Base-by-base conservation (phyloP, 2,888 invertebrate genomes). In the Cephonodes hylas region DNA sequence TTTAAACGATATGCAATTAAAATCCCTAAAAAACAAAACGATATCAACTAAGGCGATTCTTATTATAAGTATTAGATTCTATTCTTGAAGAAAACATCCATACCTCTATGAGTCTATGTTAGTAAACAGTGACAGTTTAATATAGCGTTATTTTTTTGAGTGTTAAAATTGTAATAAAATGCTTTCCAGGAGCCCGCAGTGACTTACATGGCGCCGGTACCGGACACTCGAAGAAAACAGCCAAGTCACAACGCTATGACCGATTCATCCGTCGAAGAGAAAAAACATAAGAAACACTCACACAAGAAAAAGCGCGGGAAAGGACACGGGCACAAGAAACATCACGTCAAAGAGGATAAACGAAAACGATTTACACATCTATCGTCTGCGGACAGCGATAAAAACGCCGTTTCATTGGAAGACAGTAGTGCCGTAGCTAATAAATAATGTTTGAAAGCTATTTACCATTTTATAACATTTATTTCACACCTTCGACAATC, bases 131-230 rank as follows among this genome's bases (percentile, higher is more conserved):
- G 6, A 42, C 2, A 7, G 22, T 1, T 20, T 22, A 10, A 45
- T 22, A 45, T 22, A 22, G 45, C 45, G 23, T 8, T 22, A 45
- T 4, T 3, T 22, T 3, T n/a, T n/a, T n/a, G 10, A 2, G 2
- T 42, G 18, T 18, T 42, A 42, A 42, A 10, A 20, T 10, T 20
- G 0, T 7, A 20, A 8, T 18, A 44, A 20, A 44, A 7, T n/a
- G n/a, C n/a, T n/a, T 18, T 34, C 3, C 66, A 89, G 89, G 89
- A 86, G 63, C 86, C 88, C 1, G 68, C 75, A 0, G 70, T 72
- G 3, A 87, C 84, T 0, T 91, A 89, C 71, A 87, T 90, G 89
- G 91, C 89, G 0, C 89, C 90, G 0, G 84, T 88, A n/a, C n/a
- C n/a, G 0, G 88, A 88, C 1, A 80, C 68, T 1, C 71, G 75